Conservation (phyloP, 2,888 invertebrate genomes). For the Netelia virgata region DNA sequence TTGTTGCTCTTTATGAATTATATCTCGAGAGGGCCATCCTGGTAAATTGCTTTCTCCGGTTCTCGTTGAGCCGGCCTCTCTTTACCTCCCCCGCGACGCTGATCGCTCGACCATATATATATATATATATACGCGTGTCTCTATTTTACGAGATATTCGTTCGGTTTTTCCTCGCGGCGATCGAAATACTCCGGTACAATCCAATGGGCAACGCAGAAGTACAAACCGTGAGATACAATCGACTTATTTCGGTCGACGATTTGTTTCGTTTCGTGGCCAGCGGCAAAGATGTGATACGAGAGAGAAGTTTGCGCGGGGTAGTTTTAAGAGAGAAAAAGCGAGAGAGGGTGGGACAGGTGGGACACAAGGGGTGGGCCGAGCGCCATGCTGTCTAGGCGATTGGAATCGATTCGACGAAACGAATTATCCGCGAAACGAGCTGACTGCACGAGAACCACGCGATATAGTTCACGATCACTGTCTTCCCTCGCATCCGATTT, state of each 20-base stretch:
- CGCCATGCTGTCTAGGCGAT: constrained; percentile 48
- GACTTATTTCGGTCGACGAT: constrained; percentile 62
- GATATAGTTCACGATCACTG: not conserved
- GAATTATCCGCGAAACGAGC: constrained; percentile 61
- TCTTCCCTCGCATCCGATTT: not conserved
- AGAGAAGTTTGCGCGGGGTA: not conserved
- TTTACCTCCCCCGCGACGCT: not conserved
- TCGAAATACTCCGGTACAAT: constrained; percentile 51
- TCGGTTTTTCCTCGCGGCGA: constrained; percentile 33
- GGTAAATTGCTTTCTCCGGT: constrained; percentile 64
- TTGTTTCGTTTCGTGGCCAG: constrained; percentile 50
- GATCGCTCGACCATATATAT: not conserved
- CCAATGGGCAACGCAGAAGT: constrained; percentile 26
- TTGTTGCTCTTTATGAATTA: constrained; percentile 67
- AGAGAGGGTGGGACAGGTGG: constrained; percentile 12
- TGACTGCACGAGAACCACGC: constrained; percentile 41
- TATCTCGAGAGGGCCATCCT: constrained; percentile 60
- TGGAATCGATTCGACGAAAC: constrained; percentile 63
- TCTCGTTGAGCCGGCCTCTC: constrained; percentile 27
- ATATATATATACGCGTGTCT: constrained; percentile 24
- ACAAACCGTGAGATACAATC: constrained; percentile 52
- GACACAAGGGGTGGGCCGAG: constrained; percentile 19
- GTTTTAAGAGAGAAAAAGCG: not conserved
- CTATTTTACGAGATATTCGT: constrained; percentile 17
- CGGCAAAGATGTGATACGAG: constrained; percentile 27